Base-by-base conservation (phyloP, 2,888 invertebrate species). In the Periphyllus acericola region DNA sequence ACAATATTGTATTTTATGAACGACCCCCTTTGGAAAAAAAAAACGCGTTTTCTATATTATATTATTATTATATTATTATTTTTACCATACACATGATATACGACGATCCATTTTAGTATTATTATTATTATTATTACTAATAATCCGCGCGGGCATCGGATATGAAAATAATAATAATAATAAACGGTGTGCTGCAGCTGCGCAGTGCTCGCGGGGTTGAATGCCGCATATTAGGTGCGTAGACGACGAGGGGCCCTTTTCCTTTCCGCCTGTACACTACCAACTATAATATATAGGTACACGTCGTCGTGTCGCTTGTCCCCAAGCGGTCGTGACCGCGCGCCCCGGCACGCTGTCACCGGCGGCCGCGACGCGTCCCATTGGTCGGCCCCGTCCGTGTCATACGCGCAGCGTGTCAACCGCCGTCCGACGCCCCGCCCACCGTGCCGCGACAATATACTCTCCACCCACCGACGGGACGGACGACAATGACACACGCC, bases 351-450 rank as follows among this genome's bases (percentile, higher is more conserved):
- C 19, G 25, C 46, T 74, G 74, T 71, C 71, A 32, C 36, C 36
- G 36, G 36, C 75, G 46, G 29, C 74, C 21, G 36, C 76, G 46
- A 29, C 14, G 3, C n/a, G 72, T 8, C 46, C 34, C 84, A 85
- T 84, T 84, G 83, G 83, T n/a, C 78, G 84, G 46, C 34, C 52
- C 52, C 52, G 84, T 25, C 17, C 34, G 84, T 76, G 84, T 83
- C 83, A 66, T 84, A 76, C 66, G 76, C 66, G 76, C 17, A 34
- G 60, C 40, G 75, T 84, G 84, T 84, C 84, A 84, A 84, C 84
- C 76, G 46, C 25, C 40, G 40, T 14, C 40, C 83, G 36, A 21
- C 75, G 84, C 84, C 32, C 84, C 84, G 84, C 84, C 83, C 32
- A 72, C 32, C 25, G 68, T 21, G 14, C 36, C 52, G 84, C 84